A percentile compares a stretch with the other conserved stretches of the same genome.
These are phyloP conservation scores for Hydriomena furcata DNA, from an alignment of 2,888 invertebrate species.

Conservation along the genomic window DNA sequence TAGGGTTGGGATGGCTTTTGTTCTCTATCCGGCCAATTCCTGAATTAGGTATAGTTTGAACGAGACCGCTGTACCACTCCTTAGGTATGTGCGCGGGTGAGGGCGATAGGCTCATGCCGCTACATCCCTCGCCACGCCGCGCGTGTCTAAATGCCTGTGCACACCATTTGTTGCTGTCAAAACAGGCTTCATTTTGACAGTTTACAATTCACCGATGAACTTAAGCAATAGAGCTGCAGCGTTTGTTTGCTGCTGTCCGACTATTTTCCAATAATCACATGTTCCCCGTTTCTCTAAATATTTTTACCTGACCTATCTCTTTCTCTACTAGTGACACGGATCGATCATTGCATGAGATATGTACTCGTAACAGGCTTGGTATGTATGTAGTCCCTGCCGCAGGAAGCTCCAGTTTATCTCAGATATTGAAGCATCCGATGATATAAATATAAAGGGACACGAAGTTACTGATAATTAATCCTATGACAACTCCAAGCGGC, in stretches of 20 bases:
- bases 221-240: too few species aligned
- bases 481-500: slow-evolving; percentile 7
- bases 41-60: too few species aligned
- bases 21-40: background rate
- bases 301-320: background rate
- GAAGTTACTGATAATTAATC: slow-evolving; percentile 20
- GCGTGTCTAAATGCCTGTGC: too few species aligned
- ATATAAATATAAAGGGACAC: slow-evolving; percentile 15
- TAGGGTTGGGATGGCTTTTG: background rate
- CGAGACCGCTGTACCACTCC: too few species aligned
- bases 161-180: too few species aligned
- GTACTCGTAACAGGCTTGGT: background rate
- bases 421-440: slow-evolving; percentile 13
- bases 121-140: too few species aligned
- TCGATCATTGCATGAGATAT: slow-evolving; percentile 1
- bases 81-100: too few species aligned
- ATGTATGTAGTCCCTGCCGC: slow-evolving; percentile 7
- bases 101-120: too few species aligned
- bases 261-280: too few species aligned
- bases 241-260: too few species aligned
- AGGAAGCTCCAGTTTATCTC: slow-evolving; percentile 14
- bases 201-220: too few species aligned
- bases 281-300: background rate
- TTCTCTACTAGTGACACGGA: background rate
- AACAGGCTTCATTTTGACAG: too few species aligned